Evolutionary conservation across 2,888 invertebrate species (phyloP), one percentile per base, ranked within the genome.

Genomic region (Trimorus sp.): DNA sequence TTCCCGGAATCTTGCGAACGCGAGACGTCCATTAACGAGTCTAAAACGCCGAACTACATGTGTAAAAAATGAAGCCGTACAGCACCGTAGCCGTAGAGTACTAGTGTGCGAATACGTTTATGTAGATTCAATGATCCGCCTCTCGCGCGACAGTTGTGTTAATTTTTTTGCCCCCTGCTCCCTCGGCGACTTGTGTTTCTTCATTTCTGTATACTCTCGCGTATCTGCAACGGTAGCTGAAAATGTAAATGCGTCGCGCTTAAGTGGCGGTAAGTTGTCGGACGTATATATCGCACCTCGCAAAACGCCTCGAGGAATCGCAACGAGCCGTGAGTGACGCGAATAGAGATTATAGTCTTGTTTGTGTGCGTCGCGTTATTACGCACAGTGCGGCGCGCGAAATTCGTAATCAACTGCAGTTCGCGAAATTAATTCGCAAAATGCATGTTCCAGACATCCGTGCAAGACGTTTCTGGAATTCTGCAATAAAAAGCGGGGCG

Each of bases 181-280:
- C 71, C 53, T 53, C 59, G 74, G 58, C 79, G 56, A 79, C 80
- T 81, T 83, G 79, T 75, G 71, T 83, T 83, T 84, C 83, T 83
- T 84, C 83, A 83, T 84, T 82, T 84, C 80, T 71, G 82, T 60
- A 62, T 66, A 83, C 84, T 84, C 79, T 54, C 48, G 85, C 85
- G 78, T 83, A 81, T 77, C 85, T 84, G 86, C 89, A 88, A 90
- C 91, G 89, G 90, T 89, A 90, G 89, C 89, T 85, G 74, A 84
- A 85, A 84, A 85, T 86, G 84, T 87, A 89, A 91, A 91, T 91
- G 89, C 86, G 86, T 85, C 86, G 82, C 85, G 84, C 86, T 88
- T 86, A 88, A 89, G 87, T 88, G 87, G 85, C 88, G 85, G 84
- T 85, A 83, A 85, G 83, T 85, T 85, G 84, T 83, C 84, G 82